Evolutionary conservation across 2,888 invertebrate species (phyloP).

Genomic region (Drosophila gaucha): DNA sequence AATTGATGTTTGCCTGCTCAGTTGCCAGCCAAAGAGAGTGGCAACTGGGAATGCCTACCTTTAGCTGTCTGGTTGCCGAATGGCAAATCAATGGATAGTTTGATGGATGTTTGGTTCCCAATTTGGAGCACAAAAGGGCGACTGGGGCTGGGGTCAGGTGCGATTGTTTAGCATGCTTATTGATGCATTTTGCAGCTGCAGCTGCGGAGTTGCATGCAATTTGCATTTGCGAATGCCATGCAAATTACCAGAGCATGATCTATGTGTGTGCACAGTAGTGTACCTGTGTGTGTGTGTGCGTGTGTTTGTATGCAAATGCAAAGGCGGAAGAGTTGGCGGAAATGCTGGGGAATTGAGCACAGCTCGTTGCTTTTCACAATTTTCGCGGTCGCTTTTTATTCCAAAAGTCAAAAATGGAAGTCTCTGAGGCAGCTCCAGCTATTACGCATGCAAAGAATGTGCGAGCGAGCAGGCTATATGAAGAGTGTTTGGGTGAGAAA

Average conservation of each 20-base stretch:
- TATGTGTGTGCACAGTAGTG: slow-evolving; percentile 15
- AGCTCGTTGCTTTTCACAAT: slow-evolving; percentile 54
- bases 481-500: not conserved
- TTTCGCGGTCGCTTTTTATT: slow-evolving; percentile 52
- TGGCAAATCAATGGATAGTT: slow-evolving; percentile 65
- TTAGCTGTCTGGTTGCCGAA: slow-evolving; percentile 26
- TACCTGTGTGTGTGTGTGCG: not conserved
- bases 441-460: slow-evolving; percentile 76
- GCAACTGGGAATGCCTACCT: slow-evolving; percentile 13
- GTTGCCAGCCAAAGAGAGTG: slow-evolving; percentile 1
- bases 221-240: slow-evolving; percentile 59
- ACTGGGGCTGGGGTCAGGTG: slow-evolving; percentile 14
- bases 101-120: slow-evolving; percentile 50
- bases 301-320: slow-evolving; percentile 62
- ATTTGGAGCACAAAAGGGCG: not conserved
- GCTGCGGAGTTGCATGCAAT: slow-evolving; percentile 43
- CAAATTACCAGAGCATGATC: slow-evolving; percentile 55
- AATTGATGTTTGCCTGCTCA: slow-evolving; percentile 1
- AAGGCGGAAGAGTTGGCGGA: slow-evolving; percentile 60
- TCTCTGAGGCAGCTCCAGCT: slow-evolving; percentile 41
- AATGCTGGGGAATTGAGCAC: slow-evolving; percentile 36
- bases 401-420: slow-evolving; percentile 61
- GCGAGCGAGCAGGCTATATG: slow-evolving; percentile 15
- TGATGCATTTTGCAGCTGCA: slow-evolving; percentile 58
- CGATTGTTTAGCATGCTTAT: slow-evolving; percentile 75